Base-by-base conservation (phyloP, 2,888 invertebrate genomes). In the Zhengitettix transpicula region DNA sequence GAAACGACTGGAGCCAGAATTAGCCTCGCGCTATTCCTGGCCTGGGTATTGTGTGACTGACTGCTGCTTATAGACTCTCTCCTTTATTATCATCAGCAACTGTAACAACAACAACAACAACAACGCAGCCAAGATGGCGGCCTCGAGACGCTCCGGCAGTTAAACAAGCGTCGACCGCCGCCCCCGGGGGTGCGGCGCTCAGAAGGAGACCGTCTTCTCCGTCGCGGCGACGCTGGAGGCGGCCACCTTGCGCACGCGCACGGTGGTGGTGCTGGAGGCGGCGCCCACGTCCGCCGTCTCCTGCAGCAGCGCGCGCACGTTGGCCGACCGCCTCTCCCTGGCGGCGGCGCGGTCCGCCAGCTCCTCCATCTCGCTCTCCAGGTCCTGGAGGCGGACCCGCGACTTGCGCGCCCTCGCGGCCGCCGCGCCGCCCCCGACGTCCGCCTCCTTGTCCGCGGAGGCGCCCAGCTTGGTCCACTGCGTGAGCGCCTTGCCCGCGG, bases 351-450 rank as follows among this genome's bases (percentile, higher is more conserved):
- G 79, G 68, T 86, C 85, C 16, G 76, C 81, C 61, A 87, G 73
- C 65, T 83, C 84, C 52, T 82, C 79, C 83, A 87, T 86, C 71
- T 89, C 88, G 57, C 81, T 81, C 68, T 88, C 87, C 53, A 89
- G 74, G 67, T 87, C 87, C 47, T 78, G 78, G 16, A 88, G 74
- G 56, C 87, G 79, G 11, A 84, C 84, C 64, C 83, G 78, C 1
- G 83, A 78, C 41, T 78, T 80, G 66, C 79, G 81, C 1, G 86
- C 87, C 56, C 88, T 52, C 55, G 78, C 75, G 17, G 78, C 78
- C 0, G 87, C 86, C 0, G 81, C 81, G 28, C 28, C 28, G 28
- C 28, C 59, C 9, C 42, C 28, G 11, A 59, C 61, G 42, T 55
- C 58, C 15, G 40, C 58, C 40, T 55, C 52, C 16, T 58, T 40